These are phyloP conservation scores for Tamandua tetradactyla DNA, from an alignment of 2,797 vertebrate species.

Conservation along the genomic window DNA sequence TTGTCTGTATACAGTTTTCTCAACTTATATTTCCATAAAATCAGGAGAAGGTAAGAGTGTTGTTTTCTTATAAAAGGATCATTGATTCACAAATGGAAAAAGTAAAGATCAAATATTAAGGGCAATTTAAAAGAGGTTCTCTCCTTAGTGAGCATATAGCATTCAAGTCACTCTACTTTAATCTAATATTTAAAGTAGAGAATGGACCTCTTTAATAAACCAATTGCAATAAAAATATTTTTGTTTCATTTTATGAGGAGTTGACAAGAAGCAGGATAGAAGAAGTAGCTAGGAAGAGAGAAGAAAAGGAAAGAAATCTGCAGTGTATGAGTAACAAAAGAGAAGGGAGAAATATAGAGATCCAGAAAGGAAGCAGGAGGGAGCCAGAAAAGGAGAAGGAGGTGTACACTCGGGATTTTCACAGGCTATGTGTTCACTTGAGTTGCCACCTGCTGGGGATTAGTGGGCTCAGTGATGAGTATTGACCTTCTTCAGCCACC, in stretches of 20 bases:
- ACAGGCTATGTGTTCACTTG: too few species aligned
- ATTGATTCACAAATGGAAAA: not conserved
- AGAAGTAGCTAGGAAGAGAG: not conserved
- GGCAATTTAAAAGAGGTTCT: not conserved
- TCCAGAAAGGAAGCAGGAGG: not conserved
- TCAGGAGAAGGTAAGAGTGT: not conserved
- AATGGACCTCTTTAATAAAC: not conserved
- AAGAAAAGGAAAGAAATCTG: not conserved
- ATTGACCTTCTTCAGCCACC: not conserved
- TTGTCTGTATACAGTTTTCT: not conserved
- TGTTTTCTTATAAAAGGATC: not conserved
- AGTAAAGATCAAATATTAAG: not conserved
- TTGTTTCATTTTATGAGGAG: not conserved
- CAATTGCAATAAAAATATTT: not conserved
- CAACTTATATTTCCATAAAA: not conserved
- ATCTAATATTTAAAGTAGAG: not conserved
- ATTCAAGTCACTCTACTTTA: not conserved
- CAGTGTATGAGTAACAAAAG: not conserved
- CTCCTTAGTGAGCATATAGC: not conserved
- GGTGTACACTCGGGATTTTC: too few species aligned
- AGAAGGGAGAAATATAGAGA: not conserved
- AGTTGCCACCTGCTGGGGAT: not conserved
- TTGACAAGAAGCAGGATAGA: not conserved
- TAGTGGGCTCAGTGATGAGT: not conserved
- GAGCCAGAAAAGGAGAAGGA: too few species aligned